Evolutionary conservation across 2,888 invertebrate genomes (phyloP).

Genomic region (Nycteola revayana): DNA sequence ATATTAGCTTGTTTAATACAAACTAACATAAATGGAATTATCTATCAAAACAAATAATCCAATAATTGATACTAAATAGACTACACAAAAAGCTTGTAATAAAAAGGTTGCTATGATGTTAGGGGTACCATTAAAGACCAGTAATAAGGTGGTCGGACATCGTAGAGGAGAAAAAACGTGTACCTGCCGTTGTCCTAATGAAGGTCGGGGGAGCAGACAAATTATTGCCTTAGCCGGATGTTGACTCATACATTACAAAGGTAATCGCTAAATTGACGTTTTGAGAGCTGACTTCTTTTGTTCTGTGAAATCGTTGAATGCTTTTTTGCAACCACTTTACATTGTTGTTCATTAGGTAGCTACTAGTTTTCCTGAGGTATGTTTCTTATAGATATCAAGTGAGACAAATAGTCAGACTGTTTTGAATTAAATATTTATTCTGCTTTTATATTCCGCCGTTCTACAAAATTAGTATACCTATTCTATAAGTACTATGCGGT

Average conservation of each 20-base stretch:
- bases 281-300: conserved; percentile 20
- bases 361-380: no score
- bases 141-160: conserved; percentile 55
- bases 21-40: no score
- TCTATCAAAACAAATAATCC: conserved; percentile 27
- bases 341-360: no score
- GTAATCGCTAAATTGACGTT: conserved; percentile 32
- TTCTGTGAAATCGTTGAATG: conserved; percentile 15
- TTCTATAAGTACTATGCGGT: no score
- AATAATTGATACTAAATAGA: conserved; percentile 28
- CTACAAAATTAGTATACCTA: no score
- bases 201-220: conserved; percentile 56
- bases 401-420: no score
- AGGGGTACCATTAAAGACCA: conserved; percentile 50
- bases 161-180: conserved; percentile 58
- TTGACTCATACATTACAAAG: conserved; percentile 38
- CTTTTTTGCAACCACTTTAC: no score
- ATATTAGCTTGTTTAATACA: no score
- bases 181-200: conserved; percentile 67
- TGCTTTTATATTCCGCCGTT: no score
- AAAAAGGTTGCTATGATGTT: conserved; percentile 51
- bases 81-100: no score
- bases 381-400: no score
- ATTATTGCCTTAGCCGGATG: conserved; percentile 47
- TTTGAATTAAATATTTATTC: no score